These are phyloP conservation scores for Myiozetetes cayanensis DNA, from an alignment of 2,113 vertebrate genomes.

Conservation along the genomic window DNA sequence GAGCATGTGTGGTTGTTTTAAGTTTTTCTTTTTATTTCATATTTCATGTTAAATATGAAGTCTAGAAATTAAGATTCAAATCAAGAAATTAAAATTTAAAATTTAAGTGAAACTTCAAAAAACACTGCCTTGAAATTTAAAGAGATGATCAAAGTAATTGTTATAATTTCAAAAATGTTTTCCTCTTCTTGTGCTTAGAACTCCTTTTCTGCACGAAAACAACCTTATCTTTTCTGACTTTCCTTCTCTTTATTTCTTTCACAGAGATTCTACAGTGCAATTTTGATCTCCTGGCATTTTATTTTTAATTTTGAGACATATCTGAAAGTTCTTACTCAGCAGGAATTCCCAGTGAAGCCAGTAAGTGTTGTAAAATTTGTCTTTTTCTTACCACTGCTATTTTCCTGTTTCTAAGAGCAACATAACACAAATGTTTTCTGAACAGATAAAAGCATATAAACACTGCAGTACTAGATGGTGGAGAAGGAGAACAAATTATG, in stretches of 20 bases:
- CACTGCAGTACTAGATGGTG: neutral
- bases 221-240: neutral
- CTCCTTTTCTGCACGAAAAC: neutral
- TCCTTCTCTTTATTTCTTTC: neutral
- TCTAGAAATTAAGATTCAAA: neutral
- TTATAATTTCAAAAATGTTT: neutral
- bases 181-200: neutral
- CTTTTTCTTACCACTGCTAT: neutral
- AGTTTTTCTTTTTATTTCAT: neutral
- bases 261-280: neutral
- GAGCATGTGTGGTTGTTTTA: neutral
- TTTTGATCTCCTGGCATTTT: neutral
- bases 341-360: neutral
- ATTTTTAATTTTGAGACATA: neutral
- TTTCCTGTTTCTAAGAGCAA: constrained; percentile 12
- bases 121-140: neutral
- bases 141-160: neutral
- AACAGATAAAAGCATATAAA: constrained; percentile 10
- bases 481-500: neutral
- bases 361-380: neutral
- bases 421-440: neutral
- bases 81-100: neutral
- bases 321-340: neutral
- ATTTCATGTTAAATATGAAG: neutral
- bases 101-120: neutral